Base-by-base conservation (phyloP, 2,797 vertebrate species). In the Lophotriccus pileatus region DNA sequence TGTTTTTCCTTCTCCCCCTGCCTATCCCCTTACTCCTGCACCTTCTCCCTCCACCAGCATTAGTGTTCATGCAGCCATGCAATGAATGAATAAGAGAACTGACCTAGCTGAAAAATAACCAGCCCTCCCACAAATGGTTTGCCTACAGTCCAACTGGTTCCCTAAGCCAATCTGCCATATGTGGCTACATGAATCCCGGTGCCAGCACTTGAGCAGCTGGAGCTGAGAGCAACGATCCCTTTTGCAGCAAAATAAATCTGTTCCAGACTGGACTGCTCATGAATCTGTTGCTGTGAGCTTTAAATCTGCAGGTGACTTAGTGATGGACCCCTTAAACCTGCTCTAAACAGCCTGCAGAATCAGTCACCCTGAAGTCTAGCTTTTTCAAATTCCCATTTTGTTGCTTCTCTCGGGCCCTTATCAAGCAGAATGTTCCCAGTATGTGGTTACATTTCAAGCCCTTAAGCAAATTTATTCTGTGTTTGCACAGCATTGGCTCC, bases 171-270 rank as follows among this genome's bases (percentile, higher is more conserved):
- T 24, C 69, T 92, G 19, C 91, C 82, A 32, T 30, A 43, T 34
- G 73, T 34, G 73, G 60, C 60, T 78, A 20, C 37, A 1, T 12
- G 72, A 64, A 53, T 39, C 37, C 62, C 62, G 49, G 25, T 59
- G 76, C 77, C 87, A 75, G 82, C 72, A 43, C 64, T 58, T 6
- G 27, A 88, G 66, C 58, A 89, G 64, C 89, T 93, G 87, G 77
- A 86, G 73, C 66, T 0, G 1, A 64, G 43, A 78, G 55, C 50
- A 93, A 5, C 2, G 2, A 49, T 70, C 32, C 21, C 1, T 70
- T 93, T 52, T 44, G 39, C 50, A 85, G 62, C 44, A 75, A 62
- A 68, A 58, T 28, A 34, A 68, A 64, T 34, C 47, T 46, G 24
- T 70, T 53, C 64, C 82, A 70, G 24, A 22, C 37, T 46, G 46